Evolutionary conservation across 2,888 invertebrate species (phyloP).

Genomic region (Hypena proboscidalis): DNA sequence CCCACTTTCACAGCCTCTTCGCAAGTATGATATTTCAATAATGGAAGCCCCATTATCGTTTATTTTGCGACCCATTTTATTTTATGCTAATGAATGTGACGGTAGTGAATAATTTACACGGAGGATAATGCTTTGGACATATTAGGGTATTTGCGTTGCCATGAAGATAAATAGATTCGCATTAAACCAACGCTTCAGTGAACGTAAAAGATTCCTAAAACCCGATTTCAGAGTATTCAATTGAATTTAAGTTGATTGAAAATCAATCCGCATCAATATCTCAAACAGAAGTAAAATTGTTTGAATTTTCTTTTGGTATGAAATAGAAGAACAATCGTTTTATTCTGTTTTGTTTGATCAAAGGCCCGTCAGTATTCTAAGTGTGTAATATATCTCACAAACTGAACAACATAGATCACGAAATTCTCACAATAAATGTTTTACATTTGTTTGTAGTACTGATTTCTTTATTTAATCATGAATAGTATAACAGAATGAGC

Average conservation of each 20-base stretch:
- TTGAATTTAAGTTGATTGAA: conserved; percentile 12
- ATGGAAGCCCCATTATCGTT: conserved; percentile 34
- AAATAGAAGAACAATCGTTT: background rate
- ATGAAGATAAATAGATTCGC: conserved; percentile 22
- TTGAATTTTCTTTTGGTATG: background rate
- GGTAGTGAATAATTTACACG: conserved; percentile 35
- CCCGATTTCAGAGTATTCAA: conserved; percentile 1
- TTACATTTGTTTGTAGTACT: too few species aligned
- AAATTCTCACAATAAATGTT: too few species aligned
- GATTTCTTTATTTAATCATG: too few species aligned
- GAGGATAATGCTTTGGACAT: conserved; percentile 27
- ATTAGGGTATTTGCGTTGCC: conserved; percentile 23
- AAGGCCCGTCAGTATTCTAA: too few species aligned
- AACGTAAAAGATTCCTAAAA: conserved; percentile 11
- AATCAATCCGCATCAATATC: conserved; percentile 5
- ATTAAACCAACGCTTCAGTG: conserved; percentile 16
- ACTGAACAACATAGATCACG: too few species aligned
- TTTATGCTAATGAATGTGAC: conserved; percentile 39
- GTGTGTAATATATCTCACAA: too few species aligned
- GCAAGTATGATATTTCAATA: conserved; percentile 40
- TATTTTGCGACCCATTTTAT: conserved; percentile 43
- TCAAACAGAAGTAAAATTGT: conserved; percentile 5
- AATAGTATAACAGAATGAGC: too few species aligned
- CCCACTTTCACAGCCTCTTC: conserved; percentile 28
- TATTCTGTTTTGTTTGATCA: background rate